Evolutionary conservation across 2,888 invertebrate genomes (phyloP), one percentile per base, ranked within the genome.

Genomic region (Nomada goodeniana): DNA sequence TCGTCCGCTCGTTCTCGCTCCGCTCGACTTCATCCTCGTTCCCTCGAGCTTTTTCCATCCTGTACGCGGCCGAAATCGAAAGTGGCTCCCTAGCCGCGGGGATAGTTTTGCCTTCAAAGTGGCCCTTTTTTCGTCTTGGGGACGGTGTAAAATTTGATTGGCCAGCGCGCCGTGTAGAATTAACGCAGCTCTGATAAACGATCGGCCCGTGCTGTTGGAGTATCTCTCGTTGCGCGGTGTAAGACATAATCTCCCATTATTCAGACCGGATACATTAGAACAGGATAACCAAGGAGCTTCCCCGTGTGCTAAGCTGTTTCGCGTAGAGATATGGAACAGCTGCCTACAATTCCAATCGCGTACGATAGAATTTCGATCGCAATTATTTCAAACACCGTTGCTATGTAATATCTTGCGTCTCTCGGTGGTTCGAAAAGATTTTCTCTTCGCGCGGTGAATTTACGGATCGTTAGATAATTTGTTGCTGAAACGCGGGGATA

Each of bases 401-500:
- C 5, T 36, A 36, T 7, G 36, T 7, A 7, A 36, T 7, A 36
- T 36, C 36, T 7, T 36, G 36, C 36, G 36, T 36, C 7, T 36
- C 7, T 36, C 36, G 7, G 36, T 36, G 36, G 36, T 1, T 36
- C 36, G 7, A 36, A 36, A 29, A 29, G 5, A 36, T 36, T 7
- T 5, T 36, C 1, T 36, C 36, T 36, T 7, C 0, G 36, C 1
- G 36, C 36, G 7, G 36, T 36, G 36, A 36, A 36, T 36, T 7
- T 36, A 36, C 1, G 36, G 7, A 36, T 7, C 36, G 36, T 36
- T 36, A 7, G 7, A 7, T 36, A 36, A 88, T 90, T 89, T 88
- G 86, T 88, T 87, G 86, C 85, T 82, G 83, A 36, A 36, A 36
- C 36, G 85, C 85, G 70, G 72, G 83, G 86, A 81, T 87, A 87